Evolutionary conservation across 2,888 invertebrate species (phyloP), one percentile per base, ranked within the genome.

Genomic region (Teleiodes luculella): DNA sequence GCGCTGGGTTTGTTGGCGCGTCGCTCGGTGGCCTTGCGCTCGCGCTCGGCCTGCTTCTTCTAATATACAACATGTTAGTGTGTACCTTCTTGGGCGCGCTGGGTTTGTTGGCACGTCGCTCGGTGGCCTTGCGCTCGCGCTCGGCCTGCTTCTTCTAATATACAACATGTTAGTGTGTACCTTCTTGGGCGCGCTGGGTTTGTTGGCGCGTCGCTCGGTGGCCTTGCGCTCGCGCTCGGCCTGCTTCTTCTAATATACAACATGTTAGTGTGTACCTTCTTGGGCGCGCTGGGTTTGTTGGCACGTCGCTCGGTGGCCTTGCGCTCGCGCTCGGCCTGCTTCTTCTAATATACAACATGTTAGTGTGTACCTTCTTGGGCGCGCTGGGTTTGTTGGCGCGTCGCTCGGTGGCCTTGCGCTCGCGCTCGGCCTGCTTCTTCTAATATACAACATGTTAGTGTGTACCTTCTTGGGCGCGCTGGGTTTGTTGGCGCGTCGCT

Each of bases 171-270:
- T n/a, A n/a, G n/a, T n/a, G n/a, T 59, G 24, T 18, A 30, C 41
- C 60, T 83, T 84, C 52, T 66, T 59, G 24, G 1, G 77, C 1
- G 76, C 24, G 24, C 3, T 62, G 0, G 81, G 66, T 53, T 84
- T 83, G 39, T n/a, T n/a, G 73, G 69, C 68, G 57, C 84, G 87
- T 71, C 79, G 85, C 54, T 83, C 88, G 0, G 74, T 70, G 1
- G 78, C 78, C 54, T 84, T 86, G 14, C 78, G 76, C 39, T 84
- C 84, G 59, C 83, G 86, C 36, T 79, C 80, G 1, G 81, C 85
- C 57, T 74, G 80, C 47, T 86, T 86, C 68, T 85, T 86, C 77
- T 83, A 85, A 71, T 84, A 77, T n/a, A n/a, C n/a, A n/a, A n/a
- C n/a, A n/a, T n/a, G n/a, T n/a, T n/a, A n/a, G n/a, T n/a, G n/a